Percentiles rank a stretch among this genome's conserved stretches.
These are phyloP conservation scores for Nemotelus nigrinus DNA, from an alignment of 2,888 invertebrate genomes.

Conservation along the genomic window DNA sequence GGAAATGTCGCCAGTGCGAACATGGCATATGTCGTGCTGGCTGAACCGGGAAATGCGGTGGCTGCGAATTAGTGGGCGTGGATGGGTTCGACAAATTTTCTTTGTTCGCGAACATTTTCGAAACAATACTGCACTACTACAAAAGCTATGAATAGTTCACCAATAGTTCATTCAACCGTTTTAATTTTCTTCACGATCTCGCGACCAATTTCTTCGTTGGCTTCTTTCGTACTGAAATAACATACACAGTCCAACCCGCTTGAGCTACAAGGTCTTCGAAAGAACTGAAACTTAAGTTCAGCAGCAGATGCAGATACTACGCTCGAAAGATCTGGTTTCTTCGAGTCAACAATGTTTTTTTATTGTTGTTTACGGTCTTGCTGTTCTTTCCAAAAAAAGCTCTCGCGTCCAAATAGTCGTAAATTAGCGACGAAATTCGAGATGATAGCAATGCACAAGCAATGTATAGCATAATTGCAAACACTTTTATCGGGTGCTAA, in stretches of 20 bases:
- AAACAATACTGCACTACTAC: neutral
- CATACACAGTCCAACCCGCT: neutral
- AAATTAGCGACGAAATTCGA: too few relatives aligned
- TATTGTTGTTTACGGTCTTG: too few relatives aligned
- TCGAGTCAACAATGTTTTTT: too few relatives aligned
- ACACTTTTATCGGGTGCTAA: too few relatives aligned
- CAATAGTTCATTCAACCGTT: neutral
- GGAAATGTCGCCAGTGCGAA: slow-evolving; percentile 63
- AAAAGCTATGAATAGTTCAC: neutral
- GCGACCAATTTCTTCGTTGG: slow-evolving; percentile 6
- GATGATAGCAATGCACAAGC: too few relatives aligned
- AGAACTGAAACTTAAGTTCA: too few relatives aligned
- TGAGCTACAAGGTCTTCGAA: neutral
- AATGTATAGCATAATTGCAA: too few relatives aligned
- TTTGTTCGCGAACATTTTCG: neutral
- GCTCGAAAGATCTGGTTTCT: too few relatives aligned
- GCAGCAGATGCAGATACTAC: too few relatives aligned
- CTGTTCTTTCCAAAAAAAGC: too few relatives aligned
- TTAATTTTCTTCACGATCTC: neutral
- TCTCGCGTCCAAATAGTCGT: too few relatives aligned
- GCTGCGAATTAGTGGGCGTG: slow-evolving; percentile 6
- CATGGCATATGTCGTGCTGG: slow-evolving; percentile 62
- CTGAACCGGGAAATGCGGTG: slow-evolving; percentile 58
- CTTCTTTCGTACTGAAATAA: slow-evolving; percentile 6
- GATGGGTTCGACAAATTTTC: neutral